Conservation (phyloP, 1,140 invertebrate species). For the Macrotrachela quadricornifera region DNA sequence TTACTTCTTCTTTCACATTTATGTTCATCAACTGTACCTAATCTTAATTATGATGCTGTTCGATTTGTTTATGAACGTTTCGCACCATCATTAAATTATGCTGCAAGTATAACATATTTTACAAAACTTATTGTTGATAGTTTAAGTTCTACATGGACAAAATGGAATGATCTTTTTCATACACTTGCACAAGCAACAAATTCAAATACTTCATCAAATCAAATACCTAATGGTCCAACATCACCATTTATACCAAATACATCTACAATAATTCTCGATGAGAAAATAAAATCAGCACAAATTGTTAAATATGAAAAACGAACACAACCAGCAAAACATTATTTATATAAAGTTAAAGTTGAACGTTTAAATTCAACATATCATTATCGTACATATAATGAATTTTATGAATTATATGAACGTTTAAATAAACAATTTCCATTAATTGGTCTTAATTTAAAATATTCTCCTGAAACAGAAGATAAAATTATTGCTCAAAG, state of each 20-base stretch:
- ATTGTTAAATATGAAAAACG: background rate
- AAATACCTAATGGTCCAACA: background rate
- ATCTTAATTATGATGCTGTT: constrained; percentile 1
- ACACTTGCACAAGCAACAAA: constrained; percentile 56
- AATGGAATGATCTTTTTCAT: constrained; percentile 91
- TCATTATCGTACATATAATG: too few relatives aligned
- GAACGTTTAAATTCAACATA: too few relatives aligned
- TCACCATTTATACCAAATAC: background rate
- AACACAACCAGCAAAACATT: background rate
- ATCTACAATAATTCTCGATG: background rate
- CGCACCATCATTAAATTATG: background rate
- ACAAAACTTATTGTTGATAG: constrained; percentile 29
- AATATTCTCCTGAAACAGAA: too few relatives aligned
- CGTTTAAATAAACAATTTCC: too few relatives aligned
- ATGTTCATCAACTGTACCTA: background rate
- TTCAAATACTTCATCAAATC: too few relatives aligned
- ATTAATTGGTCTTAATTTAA: too few relatives aligned
- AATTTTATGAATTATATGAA: too few relatives aligned
- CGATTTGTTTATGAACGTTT: constrained; percentile 5
- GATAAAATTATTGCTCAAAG: too few relatives aligned
- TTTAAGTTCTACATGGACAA: constrained; percentile 52
- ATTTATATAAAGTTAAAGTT: too few relatives aligned
- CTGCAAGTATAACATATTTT: background rate
- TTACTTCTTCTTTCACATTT: constrained; percentile 53
- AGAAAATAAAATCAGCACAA: background rate